These are phyloP conservation scores for Drosophila asahinai DNA, from an alignment of 1,140 invertebrate genomes.

Conservation along the genomic window DNA sequence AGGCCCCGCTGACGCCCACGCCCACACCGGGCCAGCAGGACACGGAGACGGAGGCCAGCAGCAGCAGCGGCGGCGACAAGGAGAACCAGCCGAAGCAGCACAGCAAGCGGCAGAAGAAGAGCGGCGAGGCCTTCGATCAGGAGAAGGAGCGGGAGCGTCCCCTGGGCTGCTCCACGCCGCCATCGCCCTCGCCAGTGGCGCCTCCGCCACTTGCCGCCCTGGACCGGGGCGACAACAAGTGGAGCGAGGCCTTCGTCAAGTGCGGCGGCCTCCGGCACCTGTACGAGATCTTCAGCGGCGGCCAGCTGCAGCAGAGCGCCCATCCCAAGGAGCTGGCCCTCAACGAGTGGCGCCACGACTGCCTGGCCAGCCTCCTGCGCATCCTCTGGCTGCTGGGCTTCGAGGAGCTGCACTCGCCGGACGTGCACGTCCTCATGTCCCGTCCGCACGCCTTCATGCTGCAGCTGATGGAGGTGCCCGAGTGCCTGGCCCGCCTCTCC, in stretches of 20 bases:
- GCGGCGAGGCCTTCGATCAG: slow-evolving; percentile 46
- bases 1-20: slow-evolving; percentile 44
- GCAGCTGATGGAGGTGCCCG: slow-evolving; percentile 92
- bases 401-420: slow-evolving; percentile 86
- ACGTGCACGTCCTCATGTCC: slow-evolving; percentile 88
- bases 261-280: slow-evolving; percentile 94
- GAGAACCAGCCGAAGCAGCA: slow-evolving; percentile 76
- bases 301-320: slow-evolving; percentile 88
- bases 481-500: slow-evolving; percentile 92
- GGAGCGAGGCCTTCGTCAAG: slow-evolving; percentile 93
- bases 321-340: slow-evolving; percentile 87
- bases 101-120: slow-evolving; percentile 72
- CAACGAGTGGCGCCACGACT: slow-evolving; percentile 97
- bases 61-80: slow-evolving; percentile 67
- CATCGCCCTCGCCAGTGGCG: slow-evolving; percentile 31
- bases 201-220: slow-evolving; percentile 25
- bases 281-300: slow-evolving; percentile 96
- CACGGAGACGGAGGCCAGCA: slow-evolving; percentile 56
- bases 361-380: slow-evolving; percentile 92
- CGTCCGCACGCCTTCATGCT: slow-evolving; percentile 90
- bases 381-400: slow-evolving; percentile 93
- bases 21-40: slow-evolving; percentile 46
- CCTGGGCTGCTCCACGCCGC: slow-evolving; percentile 56
- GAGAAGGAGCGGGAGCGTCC: slow-evolving; percentile 59
- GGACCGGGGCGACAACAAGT: slow-evolving; percentile 82